Percentiles rank a stretch among this genome's conserved stretches.
Evolutionary conservation across 2,797 vertebrate genomes (phyloP).

Genomic region (Mallotus villosus): DNA sequence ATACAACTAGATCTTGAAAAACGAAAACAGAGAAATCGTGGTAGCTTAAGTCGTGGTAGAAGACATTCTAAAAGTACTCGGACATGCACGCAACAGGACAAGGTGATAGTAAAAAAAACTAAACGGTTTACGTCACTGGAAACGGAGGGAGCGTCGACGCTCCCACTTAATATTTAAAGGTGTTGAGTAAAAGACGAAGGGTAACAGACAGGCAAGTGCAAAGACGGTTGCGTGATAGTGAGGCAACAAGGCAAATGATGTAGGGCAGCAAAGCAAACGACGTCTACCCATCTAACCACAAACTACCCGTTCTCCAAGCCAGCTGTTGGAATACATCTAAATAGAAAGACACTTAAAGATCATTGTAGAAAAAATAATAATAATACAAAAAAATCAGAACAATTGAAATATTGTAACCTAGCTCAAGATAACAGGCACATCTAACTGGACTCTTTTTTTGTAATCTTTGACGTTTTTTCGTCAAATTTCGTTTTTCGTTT

Average conservation of each 20-base stretch:
- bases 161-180: constrained; percentile 1
- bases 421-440: background rate
- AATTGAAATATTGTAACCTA: background rate
- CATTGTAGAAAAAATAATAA: background rate
- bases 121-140: background rate
- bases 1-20: background rate
- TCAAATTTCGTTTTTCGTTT: background rate
- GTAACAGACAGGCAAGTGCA: too few relatives aligned
- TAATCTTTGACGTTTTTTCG: background rate
- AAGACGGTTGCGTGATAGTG: background rate
- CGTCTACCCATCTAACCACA: background rate
- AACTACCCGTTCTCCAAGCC: constrained; percentile 4
- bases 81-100: too few relatives aligned
- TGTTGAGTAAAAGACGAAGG: constrained; percentile 2
- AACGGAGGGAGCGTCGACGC: background rate
- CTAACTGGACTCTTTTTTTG: background rate
- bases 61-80: too few relatives aligned
- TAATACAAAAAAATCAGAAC: background rate
- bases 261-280: constrained; percentile 8
- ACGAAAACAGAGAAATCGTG: background rate
- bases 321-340: background rate
- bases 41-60: too few relatives aligned
- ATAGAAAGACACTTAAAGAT: background rate
- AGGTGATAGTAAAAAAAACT: background rate
- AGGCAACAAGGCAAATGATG: constrained; percentile 18